Evolutionary conservation across 2,888 invertebrate genomes (phyloP), one percentile per base, ranked within the genome.

Genomic region (Drosophila anceps): DNA sequence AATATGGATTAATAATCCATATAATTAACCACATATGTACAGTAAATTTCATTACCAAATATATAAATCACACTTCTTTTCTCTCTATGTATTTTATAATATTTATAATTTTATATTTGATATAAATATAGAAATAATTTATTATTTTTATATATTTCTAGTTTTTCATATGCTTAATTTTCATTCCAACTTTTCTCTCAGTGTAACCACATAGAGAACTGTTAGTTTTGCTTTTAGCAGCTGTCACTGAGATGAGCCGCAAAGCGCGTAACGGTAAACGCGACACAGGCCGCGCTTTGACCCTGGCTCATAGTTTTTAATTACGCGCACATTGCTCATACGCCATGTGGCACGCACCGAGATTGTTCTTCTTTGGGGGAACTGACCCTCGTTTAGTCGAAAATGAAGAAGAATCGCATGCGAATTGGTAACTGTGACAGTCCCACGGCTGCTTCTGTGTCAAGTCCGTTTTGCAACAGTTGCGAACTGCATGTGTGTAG

Each of bases 391-490:
- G 48, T 18, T 18, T 35, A 43, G 51, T 29, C 43, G 15, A 31
- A 51, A 54, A 48, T 15, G 15, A 31, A 46, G 31, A 18, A 58
- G 59, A 72, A 31, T 4, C 50, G 58, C 69, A 73, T 78, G 74
- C 74, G 66, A 79, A 57, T 73, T 73, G 68, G 62, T 31, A 78
- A 80, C 81, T 81, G 67, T 72, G 77, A 29, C 81, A 78, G 65
- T 78, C 81, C 78, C 81, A 81, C 78, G 81, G 55, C 59, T 33
- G 65, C 60, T 80, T 82, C 58, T 79, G 79, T 79, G 79, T 74
- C 79, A 79, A 79, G 79, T 81, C 82, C 79, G 79, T 63, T 71
- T 72, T 87, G 87, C 70, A 84, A 70, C 70, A 59, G 48, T 67
- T 79, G 67, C 63, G n/a, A 51, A 48, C 51, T 72, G 62, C 68